These are phyloP conservation scores for Phaedon cochleariae DNA, from an alignment of 2,888 invertebrate species.

Conservation along the genomic window DNA sequence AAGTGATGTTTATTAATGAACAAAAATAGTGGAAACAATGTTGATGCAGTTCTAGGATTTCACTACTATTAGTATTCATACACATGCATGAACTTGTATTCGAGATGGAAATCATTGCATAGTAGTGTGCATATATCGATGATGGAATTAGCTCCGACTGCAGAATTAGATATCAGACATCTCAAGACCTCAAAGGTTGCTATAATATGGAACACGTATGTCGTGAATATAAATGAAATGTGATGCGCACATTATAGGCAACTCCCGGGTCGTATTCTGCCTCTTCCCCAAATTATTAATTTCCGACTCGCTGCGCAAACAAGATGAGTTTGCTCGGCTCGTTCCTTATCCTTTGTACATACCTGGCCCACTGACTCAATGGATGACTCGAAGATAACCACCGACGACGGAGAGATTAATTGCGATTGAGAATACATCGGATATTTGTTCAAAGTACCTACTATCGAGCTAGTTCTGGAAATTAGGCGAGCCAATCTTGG, in stretches of 20 bases:
- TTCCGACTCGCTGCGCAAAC: conserved; percentile 42
- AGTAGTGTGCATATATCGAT: no score
- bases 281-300: conserved; percentile 45
- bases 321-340: conserved; percentile 44
- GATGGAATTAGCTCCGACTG: no score
- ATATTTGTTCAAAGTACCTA: background rate
- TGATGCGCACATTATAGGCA: conserved; percentile 31
- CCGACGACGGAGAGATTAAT: conserved; percentile 25
- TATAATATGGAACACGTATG: conserved; percentile 17
- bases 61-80: no score
- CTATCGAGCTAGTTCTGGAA: no score
- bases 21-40: no score
- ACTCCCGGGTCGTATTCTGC: conserved; percentile 34
- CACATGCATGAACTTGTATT: no score
- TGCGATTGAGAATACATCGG: conserved; percentile 15
- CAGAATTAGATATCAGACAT: no score
- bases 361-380: conserved; percentile 23
- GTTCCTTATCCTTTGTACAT: conserved; percentile 38
- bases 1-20: no score
- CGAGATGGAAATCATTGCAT: no score
- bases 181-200: background rate
- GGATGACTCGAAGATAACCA: conserved; percentile 32
- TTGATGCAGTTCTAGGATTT: no score
- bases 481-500: no score
- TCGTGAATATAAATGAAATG: conserved; percentile 33